These are phyloP conservation scores for Rhinolophus sinicus DNA, from an alignment of 2,113 vertebrate genomes.

Conservation along the genomic window DNA sequence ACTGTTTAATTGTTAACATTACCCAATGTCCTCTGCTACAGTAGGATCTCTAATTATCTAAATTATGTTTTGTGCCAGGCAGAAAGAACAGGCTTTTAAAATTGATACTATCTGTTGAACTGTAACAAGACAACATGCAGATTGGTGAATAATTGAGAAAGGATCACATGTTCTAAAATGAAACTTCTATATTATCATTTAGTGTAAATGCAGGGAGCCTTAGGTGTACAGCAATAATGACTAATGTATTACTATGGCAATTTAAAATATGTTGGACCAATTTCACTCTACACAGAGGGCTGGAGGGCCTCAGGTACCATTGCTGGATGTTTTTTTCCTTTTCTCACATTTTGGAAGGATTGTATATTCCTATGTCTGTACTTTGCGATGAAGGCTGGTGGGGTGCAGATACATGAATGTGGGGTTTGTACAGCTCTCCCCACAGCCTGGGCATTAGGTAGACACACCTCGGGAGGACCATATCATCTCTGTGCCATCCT, in stretches of 20 bases:
- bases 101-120: background rate
- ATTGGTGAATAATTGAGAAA: slow-evolving; percentile 8
- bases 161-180: background rate
- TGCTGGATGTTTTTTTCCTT: background rate
- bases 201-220: background rate
- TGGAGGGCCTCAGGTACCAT: background rate
- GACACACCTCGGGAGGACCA: background rate
- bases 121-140: background rate
- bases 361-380: background rate
- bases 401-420: too few relatives aligned
- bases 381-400: background rate
- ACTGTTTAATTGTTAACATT: background rate
- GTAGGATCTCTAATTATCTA: background rate
- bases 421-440: background rate
- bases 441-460: background rate
- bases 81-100: slow-evolving; percentile 22
- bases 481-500: background rate
- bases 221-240: background rate
- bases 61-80: background rate
- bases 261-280: background rate
- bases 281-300: background rate
- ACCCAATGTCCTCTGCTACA: background rate
- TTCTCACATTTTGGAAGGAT: background rate
- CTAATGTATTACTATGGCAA: background rate
- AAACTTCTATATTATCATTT: background rate